phyloP scores from a whole-genome alignment of 2,797 vertebrate genomes.

The Chiroxiphia lanceolata region DNA sequence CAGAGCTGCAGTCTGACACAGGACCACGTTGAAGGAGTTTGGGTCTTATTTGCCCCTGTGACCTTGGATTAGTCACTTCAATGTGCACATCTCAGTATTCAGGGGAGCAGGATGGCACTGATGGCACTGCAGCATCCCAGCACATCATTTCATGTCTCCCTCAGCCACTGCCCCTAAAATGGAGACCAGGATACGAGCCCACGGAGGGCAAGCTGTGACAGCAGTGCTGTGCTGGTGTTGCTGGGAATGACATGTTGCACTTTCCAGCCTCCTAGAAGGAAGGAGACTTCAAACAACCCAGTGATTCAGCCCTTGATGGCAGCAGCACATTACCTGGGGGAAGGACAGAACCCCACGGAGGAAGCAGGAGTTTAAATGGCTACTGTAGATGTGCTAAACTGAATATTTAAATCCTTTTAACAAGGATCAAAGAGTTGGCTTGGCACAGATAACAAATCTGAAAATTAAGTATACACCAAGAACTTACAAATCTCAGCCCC shows the following conservation, averaged over 20 bases:
- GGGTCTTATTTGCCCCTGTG: neutral
- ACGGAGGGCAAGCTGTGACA: neutral
- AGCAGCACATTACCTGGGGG: accelerated
- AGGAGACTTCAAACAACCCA: neutral
- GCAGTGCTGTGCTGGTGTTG: neutral
- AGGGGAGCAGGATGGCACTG: accelerated
- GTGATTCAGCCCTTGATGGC: accelerated
- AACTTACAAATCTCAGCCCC: neutral
- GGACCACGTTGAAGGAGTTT: neutral
- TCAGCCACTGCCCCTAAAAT: neutral
- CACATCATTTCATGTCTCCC: neutral
- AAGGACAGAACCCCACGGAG: neutral
- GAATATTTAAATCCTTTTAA: constrained; percentile 14
- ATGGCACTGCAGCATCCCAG: neutral
- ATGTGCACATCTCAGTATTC: accelerated
- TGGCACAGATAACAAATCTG: neutral
- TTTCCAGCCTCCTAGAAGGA: neutral
- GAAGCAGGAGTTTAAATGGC: neutral
- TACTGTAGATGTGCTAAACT: neutral
- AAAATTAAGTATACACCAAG: neutral
- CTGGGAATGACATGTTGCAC: neutral
- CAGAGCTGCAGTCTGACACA: neutral
- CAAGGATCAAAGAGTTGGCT: neutral
- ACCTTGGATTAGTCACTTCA: neutral
- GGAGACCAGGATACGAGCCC: neutral